Conservation (phyloP, 2,888 invertebrate species). For the Coleophora deauratella region DNA sequence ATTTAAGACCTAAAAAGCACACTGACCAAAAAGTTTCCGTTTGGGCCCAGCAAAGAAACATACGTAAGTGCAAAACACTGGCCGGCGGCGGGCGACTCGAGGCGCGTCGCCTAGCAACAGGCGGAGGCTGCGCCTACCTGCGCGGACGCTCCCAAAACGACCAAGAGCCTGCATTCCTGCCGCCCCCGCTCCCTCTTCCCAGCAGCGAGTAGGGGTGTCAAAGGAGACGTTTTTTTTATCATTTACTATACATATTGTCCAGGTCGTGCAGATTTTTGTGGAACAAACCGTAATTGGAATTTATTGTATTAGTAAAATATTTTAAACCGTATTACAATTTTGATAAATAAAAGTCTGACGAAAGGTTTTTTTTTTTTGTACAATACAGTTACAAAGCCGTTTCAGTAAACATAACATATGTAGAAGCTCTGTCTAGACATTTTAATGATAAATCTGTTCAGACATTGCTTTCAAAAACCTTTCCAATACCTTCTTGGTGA, state of each 20-base stretch:
- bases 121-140: conserved; percentile 53
- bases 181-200: conserved; percentile 35
- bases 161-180: conserved; percentile 68
- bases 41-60: conserved; percentile 5
- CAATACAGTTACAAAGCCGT: no score
- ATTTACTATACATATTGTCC: not conserved
- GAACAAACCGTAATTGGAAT: not conserved
- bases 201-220: conserved; percentile 35
- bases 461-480: no score
- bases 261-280: no score
- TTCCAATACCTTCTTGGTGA: no score
- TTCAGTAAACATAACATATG: no score
- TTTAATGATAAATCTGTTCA: no score
- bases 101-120: conserved; percentile 37
- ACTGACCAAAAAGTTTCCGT: no score
- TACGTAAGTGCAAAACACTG: conserved; percentile 6
- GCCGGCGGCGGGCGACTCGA: no score
- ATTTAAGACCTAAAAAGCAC: no score
- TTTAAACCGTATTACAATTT: not conserved
- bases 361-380: not conserved
- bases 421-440: no score
- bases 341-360: not conserved
- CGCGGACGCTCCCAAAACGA: conserved; percentile 74
- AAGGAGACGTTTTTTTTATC: not conserved
- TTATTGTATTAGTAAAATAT: not conserved